These are phyloP conservation scores for Cyrtodaria siliqua DNA, from an alignment of 2,888 invertebrate species.

Conservation along the genomic window DNA sequence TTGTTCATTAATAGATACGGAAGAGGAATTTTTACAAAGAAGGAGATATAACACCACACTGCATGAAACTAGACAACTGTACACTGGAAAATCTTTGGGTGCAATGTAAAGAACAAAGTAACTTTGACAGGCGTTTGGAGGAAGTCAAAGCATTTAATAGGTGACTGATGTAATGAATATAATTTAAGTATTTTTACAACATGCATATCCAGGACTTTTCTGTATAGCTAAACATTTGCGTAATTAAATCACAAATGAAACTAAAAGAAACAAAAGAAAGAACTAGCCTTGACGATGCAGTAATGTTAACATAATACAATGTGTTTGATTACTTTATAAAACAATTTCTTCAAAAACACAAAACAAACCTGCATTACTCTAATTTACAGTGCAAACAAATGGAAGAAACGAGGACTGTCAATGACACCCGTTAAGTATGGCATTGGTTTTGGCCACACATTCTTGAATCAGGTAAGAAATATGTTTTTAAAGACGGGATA, in stretches of 20 bases:
- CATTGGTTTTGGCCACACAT: slow-evolving; percentile 52
- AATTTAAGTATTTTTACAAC: too few relatives aligned
- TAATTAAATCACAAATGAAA: too few relatives aligned
- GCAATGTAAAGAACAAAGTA: slow-evolving; percentile 79
- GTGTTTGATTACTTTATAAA: too few relatives aligned
- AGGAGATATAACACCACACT: slow-evolving; percentile 92
- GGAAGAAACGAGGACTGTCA: slow-evolving; percentile 90
- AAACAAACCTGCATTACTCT: neutral
- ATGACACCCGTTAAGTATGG: slow-evolving; percentile 70
- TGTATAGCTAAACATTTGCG: too few relatives aligned
- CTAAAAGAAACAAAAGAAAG: too few relatives aligned
- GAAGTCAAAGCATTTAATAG: slow-evolving; percentile 83
- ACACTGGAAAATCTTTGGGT: slow-evolving; percentile 86
- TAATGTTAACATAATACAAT: too few relatives aligned
- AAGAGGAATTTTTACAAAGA: slow-evolving; percentile 92
- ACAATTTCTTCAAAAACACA: too few relatives aligned
- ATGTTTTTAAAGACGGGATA: too few relatives aligned
- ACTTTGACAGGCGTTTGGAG: slow-evolving; percentile 74
- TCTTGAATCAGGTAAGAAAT: slow-evolving; percentile 87
- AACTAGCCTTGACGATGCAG: too few relatives aligned
- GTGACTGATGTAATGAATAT: slow-evolving; percentile 66
- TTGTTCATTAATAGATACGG: slow-evolving; percentile 85
- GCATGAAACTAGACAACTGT: slow-evolving; percentile 91
- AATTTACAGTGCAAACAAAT: slow-evolving; percentile 90
- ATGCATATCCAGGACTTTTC: too few relatives aligned